Evolutionary conservation across 30 jellyfish, hydroid and myxozoan species (phyloP).

Genomic region (Pelagia noctiluca): DNA sequence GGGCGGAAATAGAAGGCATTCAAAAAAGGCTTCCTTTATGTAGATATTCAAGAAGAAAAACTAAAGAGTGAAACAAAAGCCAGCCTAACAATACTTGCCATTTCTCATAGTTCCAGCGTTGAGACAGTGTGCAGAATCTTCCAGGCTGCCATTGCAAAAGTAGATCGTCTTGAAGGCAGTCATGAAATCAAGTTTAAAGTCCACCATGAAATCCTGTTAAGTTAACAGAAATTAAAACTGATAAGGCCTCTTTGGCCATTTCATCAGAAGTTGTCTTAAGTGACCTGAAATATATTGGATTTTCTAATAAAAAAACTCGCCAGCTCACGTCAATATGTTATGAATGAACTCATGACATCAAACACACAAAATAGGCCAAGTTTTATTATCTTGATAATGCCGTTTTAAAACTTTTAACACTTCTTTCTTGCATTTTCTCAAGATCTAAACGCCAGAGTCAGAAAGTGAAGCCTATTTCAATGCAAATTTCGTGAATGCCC

Average conservation of each 20-base stretch:
- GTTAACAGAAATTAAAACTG: not conserved
- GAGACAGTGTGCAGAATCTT: constrained; percentile 33
- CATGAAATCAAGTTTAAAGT: not conserved
- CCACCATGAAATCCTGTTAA: constrained; percentile 41
- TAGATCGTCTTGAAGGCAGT: constrained; percentile 7
- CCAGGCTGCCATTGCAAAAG: constrained; percentile 21
- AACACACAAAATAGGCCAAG: too few relatives aligned
- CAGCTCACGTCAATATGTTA: too few relatives aligned
- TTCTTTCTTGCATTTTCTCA: too few relatives aligned
- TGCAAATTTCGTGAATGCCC: too few relatives aligned
- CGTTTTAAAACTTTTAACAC: too few relatives aligned
- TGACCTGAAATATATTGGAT: not conserved
- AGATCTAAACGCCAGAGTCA: too few relatives aligned
- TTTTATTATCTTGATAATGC: too few relatives aligned
- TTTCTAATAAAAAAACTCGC: too few relatives aligned
- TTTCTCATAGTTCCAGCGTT: constrained; percentile 7
- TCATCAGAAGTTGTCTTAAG: not conserved
- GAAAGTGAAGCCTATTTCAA: too few relatives aligned
- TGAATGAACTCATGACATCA: too few relatives aligned
- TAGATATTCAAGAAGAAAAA: not conserved
- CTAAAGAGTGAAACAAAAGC: not conserved
- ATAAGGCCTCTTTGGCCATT: not conserved
- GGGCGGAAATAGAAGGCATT: not conserved
- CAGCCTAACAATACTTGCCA: not conserved
- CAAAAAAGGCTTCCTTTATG: not conserved